These are phyloP conservation scores for Cardinalis cardinalis DNA, from an alignment of 2,113 vertebrate genomes.

Conservation along the genomic window DNA sequence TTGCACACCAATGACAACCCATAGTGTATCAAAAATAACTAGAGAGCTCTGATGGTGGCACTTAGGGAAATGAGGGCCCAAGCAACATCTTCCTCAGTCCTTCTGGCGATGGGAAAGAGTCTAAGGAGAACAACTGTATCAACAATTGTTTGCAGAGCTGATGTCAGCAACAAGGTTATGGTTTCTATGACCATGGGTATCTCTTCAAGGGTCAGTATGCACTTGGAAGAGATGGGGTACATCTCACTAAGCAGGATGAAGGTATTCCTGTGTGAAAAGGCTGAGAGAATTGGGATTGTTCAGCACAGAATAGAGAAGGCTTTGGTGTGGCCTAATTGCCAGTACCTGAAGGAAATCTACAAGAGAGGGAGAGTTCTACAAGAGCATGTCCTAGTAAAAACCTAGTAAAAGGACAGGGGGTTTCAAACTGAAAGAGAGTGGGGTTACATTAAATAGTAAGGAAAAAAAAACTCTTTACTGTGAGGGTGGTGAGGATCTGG, in stretches of 20 bases:
- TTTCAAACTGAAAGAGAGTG: not conserved
- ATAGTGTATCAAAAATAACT: not conserved
- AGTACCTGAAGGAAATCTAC: not conserved
- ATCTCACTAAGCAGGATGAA: accelerated
- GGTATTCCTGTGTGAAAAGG: not conserved
- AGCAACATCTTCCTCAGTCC: not conserved
- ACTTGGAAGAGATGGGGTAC: not conserved
- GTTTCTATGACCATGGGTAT: not conserved
- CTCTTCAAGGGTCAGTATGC: not conserved
- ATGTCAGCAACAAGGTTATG: not conserved
- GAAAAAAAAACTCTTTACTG: not conserved
- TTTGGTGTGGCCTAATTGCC: not conserved
- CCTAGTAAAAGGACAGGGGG: not conserved
- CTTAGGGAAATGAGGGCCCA: not conserved
- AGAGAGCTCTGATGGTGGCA: not conserved
- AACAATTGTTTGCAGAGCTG: not conserved
- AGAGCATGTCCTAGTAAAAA: not conserved
- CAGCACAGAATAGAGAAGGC: not conserved
- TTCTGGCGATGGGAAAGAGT: not conserved
- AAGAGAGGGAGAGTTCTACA: not conserved
- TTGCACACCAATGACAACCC: not conserved
- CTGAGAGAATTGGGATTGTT: not conserved
- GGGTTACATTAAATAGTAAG: not conserved
- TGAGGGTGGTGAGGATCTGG: not conserved
- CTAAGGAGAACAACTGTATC: not conserved